Evolutionary conservation across 2,888 invertebrate genomes (phyloP).

Genomic region (Pollenia labialis): DNA sequence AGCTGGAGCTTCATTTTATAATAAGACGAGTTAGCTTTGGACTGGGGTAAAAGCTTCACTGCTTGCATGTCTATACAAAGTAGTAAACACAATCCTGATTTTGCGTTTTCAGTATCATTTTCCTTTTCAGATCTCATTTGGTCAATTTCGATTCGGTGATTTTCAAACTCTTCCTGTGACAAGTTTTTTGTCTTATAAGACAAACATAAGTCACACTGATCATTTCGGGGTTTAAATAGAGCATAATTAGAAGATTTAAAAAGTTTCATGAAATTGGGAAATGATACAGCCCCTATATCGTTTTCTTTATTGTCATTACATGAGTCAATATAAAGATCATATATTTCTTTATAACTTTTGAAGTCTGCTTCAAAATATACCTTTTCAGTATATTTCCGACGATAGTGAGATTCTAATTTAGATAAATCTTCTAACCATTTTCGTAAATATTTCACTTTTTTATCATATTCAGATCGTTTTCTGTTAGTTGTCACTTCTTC

Average conservation of each 20-base stretch:
- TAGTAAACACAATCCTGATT: conserved; percentile 33
- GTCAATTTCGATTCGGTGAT: conserved; percentile 28
- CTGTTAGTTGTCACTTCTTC: conserved; percentile 2
- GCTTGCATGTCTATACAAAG: conserved; percentile 49
- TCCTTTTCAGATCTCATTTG: conserved; percentile 46
- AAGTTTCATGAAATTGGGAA: conserved; percentile 32
- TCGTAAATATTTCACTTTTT: conserved; percentile 28
- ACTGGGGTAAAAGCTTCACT: conserved; percentile 44
- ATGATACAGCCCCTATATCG: conserved; percentile 4
- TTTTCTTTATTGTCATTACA: conserved; percentile 20
- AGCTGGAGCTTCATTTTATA: conserved; percentile 43
- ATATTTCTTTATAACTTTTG: conserved; percentile 22
- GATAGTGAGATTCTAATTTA: conserved; percentile 53
- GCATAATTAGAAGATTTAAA: conserved; percentile 25
- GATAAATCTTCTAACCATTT: conserved; percentile 53
- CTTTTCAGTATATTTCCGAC: conserved; percentile 46
- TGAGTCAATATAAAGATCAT: conserved; percentile 24
- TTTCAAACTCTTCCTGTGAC: conserved; percentile 13
- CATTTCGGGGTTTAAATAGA: conserved; percentile 25
- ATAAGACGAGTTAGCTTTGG: conserved; percentile 42
- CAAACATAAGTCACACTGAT: too few relatives aligned
- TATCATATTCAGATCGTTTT: background rate
- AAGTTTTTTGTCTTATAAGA: conserved; percentile 26
- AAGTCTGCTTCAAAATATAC: too few relatives aligned
- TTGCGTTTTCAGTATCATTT: conserved; percentile 39